phyloP scores from a whole-genome alignment of 2,888 invertebrate genomes.

The Drepana falcataria region DNA sequence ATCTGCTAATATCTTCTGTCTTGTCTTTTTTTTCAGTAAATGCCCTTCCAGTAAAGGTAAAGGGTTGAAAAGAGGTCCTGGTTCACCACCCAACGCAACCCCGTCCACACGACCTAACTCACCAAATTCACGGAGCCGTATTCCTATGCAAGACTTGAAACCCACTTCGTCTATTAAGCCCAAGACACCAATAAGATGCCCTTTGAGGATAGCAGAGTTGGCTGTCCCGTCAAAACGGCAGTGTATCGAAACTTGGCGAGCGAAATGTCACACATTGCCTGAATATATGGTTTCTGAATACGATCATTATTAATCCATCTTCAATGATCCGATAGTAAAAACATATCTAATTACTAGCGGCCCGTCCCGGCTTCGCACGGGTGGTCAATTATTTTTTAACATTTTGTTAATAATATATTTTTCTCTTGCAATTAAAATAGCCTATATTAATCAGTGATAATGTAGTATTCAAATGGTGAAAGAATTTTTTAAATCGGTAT shows the following conservation, averaged over 20 bases:
- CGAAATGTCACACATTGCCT: conserved; percentile 45
- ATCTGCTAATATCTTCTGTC: too few species aligned
- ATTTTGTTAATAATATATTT: too few species aligned
- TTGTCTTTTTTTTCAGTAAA: conserved; percentile 3
- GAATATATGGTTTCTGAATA: conserved; percentile 43
- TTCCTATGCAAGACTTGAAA: conserved; percentile 1
- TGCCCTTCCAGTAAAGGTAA: conserved; percentile 1
- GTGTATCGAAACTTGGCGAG: conserved; percentile 60
- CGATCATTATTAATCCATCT: too few species aligned
- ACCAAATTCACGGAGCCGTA: neutral
- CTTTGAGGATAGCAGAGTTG: conserved; percentile 54
- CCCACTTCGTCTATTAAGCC: conserved; percentile 2
- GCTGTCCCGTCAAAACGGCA: conserved; percentile 59
- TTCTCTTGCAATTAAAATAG: too few species aligned
- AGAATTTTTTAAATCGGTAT: too few species aligned
- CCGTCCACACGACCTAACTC: conserved; percentile 1
- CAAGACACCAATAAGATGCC: conserved; percentile 24
- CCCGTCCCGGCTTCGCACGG: too few species aligned
- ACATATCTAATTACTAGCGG: too few species aligned
- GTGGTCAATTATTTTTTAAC: too few species aligned
- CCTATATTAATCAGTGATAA: too few species aligned
- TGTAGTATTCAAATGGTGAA: too few species aligned
- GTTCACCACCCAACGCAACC: conserved; percentile 10
- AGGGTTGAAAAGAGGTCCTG: conserved; percentile 10
- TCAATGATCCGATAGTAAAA: too few species aligned